These are phyloP conservation scores for Brachionus calyciflorus DNA, from an alignment of 1,140 invertebrate genomes.

Conservation along the genomic window DNA sequence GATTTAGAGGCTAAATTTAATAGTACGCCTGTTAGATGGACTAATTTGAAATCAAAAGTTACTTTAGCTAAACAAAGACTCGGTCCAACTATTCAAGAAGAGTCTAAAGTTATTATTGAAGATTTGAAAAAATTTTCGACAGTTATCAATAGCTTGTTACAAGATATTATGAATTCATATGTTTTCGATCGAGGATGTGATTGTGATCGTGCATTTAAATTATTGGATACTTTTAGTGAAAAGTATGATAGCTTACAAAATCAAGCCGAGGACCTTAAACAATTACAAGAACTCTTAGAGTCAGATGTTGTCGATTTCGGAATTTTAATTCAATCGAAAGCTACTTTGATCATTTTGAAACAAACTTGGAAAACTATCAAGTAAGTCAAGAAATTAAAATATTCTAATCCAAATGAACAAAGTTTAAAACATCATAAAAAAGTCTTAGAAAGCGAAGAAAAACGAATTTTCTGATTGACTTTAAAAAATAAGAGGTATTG, in stretches of 20 bases:
- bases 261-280: slow-evolving; percentile 54
- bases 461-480: no score
- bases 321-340: slow-evolving; percentile 53
- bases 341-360: slow-evolving; percentile 55
- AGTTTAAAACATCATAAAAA: no score
- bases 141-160: slow-evolving; percentile 26
- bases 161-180: slow-evolving; percentile 13
- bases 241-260: slow-evolving; percentile 50
- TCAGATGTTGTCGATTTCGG: slow-evolving; percentile 58
- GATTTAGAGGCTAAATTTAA: slow-evolving; percentile 55
- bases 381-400: no score
- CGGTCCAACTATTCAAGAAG: slow-evolving; percentile 59
- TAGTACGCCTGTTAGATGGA: slow-evolving; percentile 57
- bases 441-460: no score
- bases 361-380: slow-evolving; percentile 59
- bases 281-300: slow-evolving; percentile 60
- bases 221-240: slow-evolving; percentile 56
- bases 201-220: slow-evolving; percentile 50
- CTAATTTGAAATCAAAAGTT: slow-evolving; percentile 59
- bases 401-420: no score
- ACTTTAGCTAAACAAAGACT: slow-evolving; percentile 60
- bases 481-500: no score
- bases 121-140: slow-evolving; percentile 36
- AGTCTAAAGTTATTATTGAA: slow-evolving; percentile 58
- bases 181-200: slow-evolving; percentile 39